Base-by-base conservation (phyloP, 2,113 vertebrate species). In the Leuciscus idus region DNA sequence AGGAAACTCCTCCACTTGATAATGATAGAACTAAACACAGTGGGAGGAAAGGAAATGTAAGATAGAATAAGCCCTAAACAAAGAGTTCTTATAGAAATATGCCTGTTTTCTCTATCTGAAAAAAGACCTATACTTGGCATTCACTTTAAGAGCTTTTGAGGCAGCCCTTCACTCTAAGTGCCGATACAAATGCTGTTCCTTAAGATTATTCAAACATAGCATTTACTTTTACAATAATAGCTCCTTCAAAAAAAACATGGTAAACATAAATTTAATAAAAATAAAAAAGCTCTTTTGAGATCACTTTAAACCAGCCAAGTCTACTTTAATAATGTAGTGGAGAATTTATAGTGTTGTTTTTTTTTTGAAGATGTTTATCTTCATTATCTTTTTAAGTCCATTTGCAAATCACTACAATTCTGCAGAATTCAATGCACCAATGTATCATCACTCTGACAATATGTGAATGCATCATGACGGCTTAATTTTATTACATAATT, bases 181-280 rank as follows among this genome's bases (percentile, higher is more conserved):
- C 81, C 30, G 19, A 26, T 7, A 80, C 52, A 81, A 80, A 81
- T 81, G 6, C 43, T 3, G 7, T 28, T 81, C 23, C 3, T 46
- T 62, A 62, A 46, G 43, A 61, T 61, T 23, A 80, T 62, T 62
- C 6, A 2, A n/a, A 46, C 39, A 73, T 23, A 59, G 33, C 77
- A 62, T 80, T 64, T 48, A 28, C n/a, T 81, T 83, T 70, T 70
- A 70, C 26, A 46, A 68, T 23, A 82, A 59, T 46, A 52, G 80
- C 26, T 50, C 48, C 75, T 83, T n/a, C 46, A 62, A 77, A 59
- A 55, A 68, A 28, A 72, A 68, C 36, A 78, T 21, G 4, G 61
- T 72, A 85, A 50, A 87, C 81, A 78, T 62, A 61, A 59, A 59
- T 64, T 55, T 62, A 75, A 59, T 66, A 39, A 43, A 62, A 66